Percentiles rank a stretch among this genome's conserved stretches.
Evolutionary conservation across 2,888 invertebrate species (phyloP).

Genomic region (Thecophora atra): DNA sequence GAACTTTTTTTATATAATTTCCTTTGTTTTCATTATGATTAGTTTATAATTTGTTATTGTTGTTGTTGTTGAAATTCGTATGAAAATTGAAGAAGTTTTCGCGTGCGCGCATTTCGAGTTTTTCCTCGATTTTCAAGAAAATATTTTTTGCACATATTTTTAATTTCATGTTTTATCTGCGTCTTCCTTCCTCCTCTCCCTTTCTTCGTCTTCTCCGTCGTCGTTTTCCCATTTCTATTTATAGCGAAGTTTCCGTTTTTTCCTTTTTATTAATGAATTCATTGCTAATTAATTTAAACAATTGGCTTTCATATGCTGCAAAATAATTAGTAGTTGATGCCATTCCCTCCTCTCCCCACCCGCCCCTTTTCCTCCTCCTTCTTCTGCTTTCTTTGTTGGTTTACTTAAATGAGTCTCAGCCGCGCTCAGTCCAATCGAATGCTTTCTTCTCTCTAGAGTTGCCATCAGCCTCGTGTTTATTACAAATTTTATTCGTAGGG

Average conservation of each 20-base stretch:
- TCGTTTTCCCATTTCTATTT: background rate
- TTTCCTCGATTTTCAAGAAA: too few species aligned
- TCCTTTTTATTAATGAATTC: background rate
- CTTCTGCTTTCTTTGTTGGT: background rate
- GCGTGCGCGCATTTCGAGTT: too few species aligned
- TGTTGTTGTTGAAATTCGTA: too few species aligned
- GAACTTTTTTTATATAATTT: too few species aligned
- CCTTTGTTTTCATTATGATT: too few species aligned
- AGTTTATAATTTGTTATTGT: too few species aligned
- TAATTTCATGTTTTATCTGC: too few species aligned
- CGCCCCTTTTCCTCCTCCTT: background rate
- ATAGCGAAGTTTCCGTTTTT: background rate
- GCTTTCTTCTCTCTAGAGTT: background rate
- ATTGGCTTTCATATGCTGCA: constrained; percentile 14
- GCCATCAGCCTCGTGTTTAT: background rate
- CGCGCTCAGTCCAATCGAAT: background rate
- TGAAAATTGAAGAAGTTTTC: too few species aligned
- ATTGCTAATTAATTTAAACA: constrained; percentile 16
- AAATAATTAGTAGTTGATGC: constrained; percentile 9
- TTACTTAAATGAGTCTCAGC: background rate
- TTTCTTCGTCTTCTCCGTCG: background rate
- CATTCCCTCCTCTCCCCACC: background rate
- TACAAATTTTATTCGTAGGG: background rate
- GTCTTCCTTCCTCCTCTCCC: background rate
- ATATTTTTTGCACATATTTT: too few species aligned